Base-by-base conservation (phyloP, 2,888 invertebrate genomes). In the Elaeidobius kamerunicus region DNA sequence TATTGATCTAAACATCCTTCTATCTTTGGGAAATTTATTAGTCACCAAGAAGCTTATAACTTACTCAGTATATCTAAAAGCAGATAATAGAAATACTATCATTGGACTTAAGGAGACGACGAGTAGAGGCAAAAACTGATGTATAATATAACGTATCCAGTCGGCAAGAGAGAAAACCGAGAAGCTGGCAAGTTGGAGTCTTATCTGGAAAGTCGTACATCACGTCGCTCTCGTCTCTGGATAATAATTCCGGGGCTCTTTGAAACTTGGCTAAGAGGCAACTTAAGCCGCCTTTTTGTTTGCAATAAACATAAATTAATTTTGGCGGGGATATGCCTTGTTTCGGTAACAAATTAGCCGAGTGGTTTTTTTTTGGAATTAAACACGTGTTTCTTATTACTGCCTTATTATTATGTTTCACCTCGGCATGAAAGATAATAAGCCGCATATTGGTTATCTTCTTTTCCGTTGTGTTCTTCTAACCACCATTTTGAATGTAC, bases 271-370 rank as follows among this genome's bases (percentile, higher is more conserved):
- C 58, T 55, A 58, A 60, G 60, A 60, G 61, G 62, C 62, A 58
- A 55, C 58, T 23, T 28, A 46, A 38, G 27, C n/a, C 9, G 15
- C 60, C 67, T 68, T 67, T 67, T 67, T 66, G 67, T 68, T 66
- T 65, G 65, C 61, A 67, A 68, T 68, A 67, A 69, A 68, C 68
- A 68, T 69, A 68, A 68, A 69, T 68, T 69, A 67, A 69, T 68
- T 67, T 65, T 60, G 27, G 9, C 4, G 11, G n/a, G 11, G 30
- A n/a, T 30, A 30, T n/a, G n/a, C n/a, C n/a, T n/a, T n/a, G n/a
- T n/a, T n/a, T n/a, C n/a, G 6, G 30, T 30, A 12, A 30, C 30
- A 30, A 30, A 30, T 30, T 30, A 6, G 11, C n/a, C n/a, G 30
- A 12, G 30, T 12, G 30, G 11, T 30, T 30, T 30, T 30, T 30